Percentiles rank a stretch among this genome's conserved stretches.
phyloP scores from a whole-genome alignment of 2,113 vertebrate species.

The Chaetura pelagica region DNA sequence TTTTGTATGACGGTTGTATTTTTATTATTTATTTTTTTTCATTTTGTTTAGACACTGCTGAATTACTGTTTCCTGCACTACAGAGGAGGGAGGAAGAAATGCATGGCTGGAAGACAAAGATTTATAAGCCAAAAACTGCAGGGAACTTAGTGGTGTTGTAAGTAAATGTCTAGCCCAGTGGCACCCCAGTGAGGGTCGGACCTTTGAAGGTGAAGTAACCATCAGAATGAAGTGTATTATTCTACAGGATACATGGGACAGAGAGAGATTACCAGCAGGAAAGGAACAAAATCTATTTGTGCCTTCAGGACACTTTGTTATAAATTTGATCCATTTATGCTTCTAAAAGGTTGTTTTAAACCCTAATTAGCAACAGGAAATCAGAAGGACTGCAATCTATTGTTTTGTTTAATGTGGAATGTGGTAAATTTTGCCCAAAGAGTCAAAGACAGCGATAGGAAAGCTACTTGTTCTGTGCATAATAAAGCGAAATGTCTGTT shows the following conservation, averaged over 20 bases:
- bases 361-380: slow-evolving; percentile 48
- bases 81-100: background rate
- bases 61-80: background rate
- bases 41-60: background rate
- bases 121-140: background rate
- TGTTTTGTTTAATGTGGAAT: slow-evolving; percentile 60
- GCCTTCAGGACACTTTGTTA: slow-evolving; percentile 16
- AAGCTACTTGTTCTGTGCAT: slow-evolving; percentile 13
- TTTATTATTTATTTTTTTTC: background rate
- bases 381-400: slow-evolving; percentile 24
- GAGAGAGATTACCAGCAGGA: slow-evolving; percentile 17
- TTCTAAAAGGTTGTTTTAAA: slow-evolving; percentile 58
- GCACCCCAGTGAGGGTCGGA: background rate
- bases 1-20: background rate
- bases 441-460: background rate
- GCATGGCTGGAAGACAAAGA: background rate
- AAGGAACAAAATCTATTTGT: slow-evolving; percentile 32
- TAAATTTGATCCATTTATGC: slow-evolving; percentile 49
- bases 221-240: background rate
- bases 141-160: background rate
- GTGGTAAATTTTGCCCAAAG: slow-evolving; percentile 36
- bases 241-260: background rate
- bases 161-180: background rate
- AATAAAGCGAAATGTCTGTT: slow-evolving; percentile 14
- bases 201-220: slow-evolving; percentile 2